Percentiles rank a stretch among this genome's conserved stretches.
phyloP scores from a whole-genome alignment of 2,888 invertebrate species.

The Cataglyphis altisquamis region DNA sequence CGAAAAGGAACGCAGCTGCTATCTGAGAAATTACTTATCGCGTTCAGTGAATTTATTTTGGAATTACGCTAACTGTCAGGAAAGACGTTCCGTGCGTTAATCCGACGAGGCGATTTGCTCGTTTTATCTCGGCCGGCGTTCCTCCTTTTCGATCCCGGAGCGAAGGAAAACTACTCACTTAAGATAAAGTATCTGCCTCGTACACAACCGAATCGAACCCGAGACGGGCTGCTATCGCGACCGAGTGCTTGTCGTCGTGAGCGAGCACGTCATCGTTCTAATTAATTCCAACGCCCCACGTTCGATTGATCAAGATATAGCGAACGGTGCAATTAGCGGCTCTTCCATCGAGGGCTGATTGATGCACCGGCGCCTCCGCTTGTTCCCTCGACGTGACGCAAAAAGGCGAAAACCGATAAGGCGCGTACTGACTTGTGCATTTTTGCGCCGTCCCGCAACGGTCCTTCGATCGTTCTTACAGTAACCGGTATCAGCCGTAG shows the following conservation, averaged over 20 bases:
- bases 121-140: constrained; percentile 62
- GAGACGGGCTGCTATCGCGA: constrained; percentile 43
- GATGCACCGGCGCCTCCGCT: constrained; percentile 75
- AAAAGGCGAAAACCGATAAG: constrained; percentile 46
- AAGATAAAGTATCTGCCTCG: constrained; percentile 70
- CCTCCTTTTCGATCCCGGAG: constrained; percentile 49
- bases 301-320: constrained; percentile 81
- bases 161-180: constrained; percentile 69
- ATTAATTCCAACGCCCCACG: constrained; percentile 81
- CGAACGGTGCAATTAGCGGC: constrained; percentile 78
- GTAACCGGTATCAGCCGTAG: background rate
- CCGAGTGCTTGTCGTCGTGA: constrained; percentile 60
- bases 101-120: constrained; percentile 65
- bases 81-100: constrained; percentile 26
- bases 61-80: constrained; percentile 45
- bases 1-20: background rate
- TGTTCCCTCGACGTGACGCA: constrained; percentile 45
- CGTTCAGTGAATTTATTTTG: constrained; percentile 57
- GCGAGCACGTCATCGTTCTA: constrained; percentile 81
- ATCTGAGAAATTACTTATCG: constrained; percentile 65
- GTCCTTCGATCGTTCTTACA: background rate
- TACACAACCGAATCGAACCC: constrained; percentile 56
- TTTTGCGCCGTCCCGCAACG: constrained; percentile 24
- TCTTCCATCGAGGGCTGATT: constrained; percentile 78
- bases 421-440: constrained; percentile 42